phyloP scores from a whole-genome alignment of 2,888 invertebrate genomes.

The Callosobruchus maculatus region DNA sequence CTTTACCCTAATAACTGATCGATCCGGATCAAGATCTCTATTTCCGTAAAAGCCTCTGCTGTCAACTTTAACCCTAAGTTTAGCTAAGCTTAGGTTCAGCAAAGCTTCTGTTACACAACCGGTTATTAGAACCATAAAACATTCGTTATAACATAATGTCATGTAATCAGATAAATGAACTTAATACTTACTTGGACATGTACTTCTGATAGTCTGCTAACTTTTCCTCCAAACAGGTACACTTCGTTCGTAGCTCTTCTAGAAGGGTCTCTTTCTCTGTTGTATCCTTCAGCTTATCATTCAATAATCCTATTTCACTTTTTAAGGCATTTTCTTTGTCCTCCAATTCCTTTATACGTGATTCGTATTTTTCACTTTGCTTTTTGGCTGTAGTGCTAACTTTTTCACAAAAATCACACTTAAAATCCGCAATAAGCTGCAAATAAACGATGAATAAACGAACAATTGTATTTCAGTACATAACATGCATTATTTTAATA shows the following conservation, averaged over 20 bases:
- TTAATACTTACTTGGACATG: neutral
- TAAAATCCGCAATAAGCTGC: constrained; percentile 21
- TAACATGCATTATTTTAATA: too few relatives aligned
- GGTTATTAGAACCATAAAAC: too few relatives aligned
- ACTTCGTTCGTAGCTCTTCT: constrained; percentile 16
- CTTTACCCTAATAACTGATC: too few relatives aligned
- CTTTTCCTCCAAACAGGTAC: constrained; percentile 18
- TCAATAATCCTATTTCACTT: constrained; percentile 19
- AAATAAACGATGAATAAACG: too few relatives aligned
- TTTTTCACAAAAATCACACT: constrained; percentile 20
- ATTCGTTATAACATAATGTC: too few relatives aligned
- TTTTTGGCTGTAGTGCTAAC: constrained; percentile 17
- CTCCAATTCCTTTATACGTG: constrained; percentile 15
- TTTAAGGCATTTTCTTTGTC: constrained; percentile 19
- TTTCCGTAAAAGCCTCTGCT: too few relatives aligned
- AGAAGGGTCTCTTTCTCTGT: neutral
- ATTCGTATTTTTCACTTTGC: constrained; percentile 21
- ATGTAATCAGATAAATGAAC: too few relatives aligned
- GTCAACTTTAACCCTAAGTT: too few relatives aligned
- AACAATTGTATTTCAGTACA: neutral
- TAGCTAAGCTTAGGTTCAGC: too few relatives aligned
- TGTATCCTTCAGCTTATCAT: constrained; percentile 16
- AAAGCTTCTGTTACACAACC: too few relatives aligned
- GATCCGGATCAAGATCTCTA: too few relatives aligned
- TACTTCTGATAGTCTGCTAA: constrained; percentile 18